Percentiles rank a stretch among this genome's conserved stretches.
Conservation (phyloP, 2,888 invertebrate species). For the Linnaemya vulpina region DNA sequence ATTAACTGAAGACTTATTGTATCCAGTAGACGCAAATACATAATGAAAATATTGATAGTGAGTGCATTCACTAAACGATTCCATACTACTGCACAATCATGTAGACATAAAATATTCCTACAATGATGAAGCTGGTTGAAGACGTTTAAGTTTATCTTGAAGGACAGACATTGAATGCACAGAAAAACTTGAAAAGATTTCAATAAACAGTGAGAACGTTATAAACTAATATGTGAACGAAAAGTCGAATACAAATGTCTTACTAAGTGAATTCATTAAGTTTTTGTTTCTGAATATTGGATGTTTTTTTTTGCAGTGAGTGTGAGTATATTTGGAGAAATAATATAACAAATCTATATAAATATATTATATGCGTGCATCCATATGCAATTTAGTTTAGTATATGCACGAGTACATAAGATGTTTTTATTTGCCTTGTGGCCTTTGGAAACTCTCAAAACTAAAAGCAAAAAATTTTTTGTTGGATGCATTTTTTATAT, state of each 20-base stretch:
- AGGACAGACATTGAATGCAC: constrained; percentile 24
- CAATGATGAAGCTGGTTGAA: constrained; percentile 34
- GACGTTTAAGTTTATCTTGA: constrained; percentile 61
- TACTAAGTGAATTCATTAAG: constrained; percentile 74
- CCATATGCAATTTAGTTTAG: constrained; percentile 8
- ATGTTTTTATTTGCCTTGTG: constrained; percentile 60
- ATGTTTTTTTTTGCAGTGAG: constrained; percentile 37
- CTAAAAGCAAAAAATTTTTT: constrained; percentile 53
- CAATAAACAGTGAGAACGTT: constrained; percentile 2
- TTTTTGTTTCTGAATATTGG: constrained; percentile 60
- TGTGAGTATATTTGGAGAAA: background rate
- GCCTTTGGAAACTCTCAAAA: constrained; percentile 53
- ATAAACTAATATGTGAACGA: constrained; percentile 54
- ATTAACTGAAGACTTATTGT: constrained; percentile 47
- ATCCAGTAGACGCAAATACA: constrained; percentile 28
- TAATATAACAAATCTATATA: background rate
- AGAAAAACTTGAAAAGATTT: background rate
- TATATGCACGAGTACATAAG: constrained; percentile 4
- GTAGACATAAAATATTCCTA: constrained; percentile 10
- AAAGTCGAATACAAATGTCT: constrained; percentile 73
- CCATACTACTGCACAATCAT: background rate
- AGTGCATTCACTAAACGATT: constrained; percentile 14
- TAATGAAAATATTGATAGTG: constrained; percentile 13
- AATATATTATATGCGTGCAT: background rate
- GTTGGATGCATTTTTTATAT: constrained; percentile 52